Evolutionary conservation across 2,797 vertebrate genomes (phyloP), one percentile per base, ranked within the genome.

Genomic region (Sebastes elongatus): DNA sequence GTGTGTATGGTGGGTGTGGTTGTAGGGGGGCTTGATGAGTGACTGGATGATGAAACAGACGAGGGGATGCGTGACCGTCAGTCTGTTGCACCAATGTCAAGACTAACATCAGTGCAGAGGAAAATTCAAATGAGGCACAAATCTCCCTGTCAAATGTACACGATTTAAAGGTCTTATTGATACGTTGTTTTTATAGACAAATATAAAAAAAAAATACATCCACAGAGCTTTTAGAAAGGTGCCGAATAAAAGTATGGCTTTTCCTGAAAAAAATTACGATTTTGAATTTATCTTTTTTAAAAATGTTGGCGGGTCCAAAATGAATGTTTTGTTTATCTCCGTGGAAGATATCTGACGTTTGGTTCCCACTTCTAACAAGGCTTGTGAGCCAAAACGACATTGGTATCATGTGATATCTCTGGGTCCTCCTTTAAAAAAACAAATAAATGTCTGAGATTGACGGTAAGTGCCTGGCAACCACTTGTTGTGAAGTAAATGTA

Each of bases 1-100:
- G 55, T 66, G 49, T 16, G 71, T 25, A 1, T 74, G 73, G 71
- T 80, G 83, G 86, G 88, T 78, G 87, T 85, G 85, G 82, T 73
- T 33, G 2, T 62, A 42, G 32, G 35, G 33, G 18, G 22, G 57
- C 18, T 59, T 55, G 30, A 49, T 23, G 62, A n/a, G 57, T 42
- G 32, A 67, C 38, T 71, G 32, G 59, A 49, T 76, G 71, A 80
- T 55, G 30, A 65, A 63, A 55, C 65, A 23, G 73, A 46, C 22
- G 13, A 35, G 57, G 25, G 63, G 35, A 69, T 65, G 18, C 23
- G 35, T 59, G 42, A 61, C 59, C 59, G 69, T 80, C 28, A 60
- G n/a, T 56, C 49, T 32, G 7, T 42, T 67, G 38, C 49, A 74
- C 55, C 35, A 75, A 68, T 52, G 55, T 74, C 42, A 73, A 33